Base-by-base conservation (phyloP, 1,140 invertebrate species). In the Drosophila rufa region DNA sequence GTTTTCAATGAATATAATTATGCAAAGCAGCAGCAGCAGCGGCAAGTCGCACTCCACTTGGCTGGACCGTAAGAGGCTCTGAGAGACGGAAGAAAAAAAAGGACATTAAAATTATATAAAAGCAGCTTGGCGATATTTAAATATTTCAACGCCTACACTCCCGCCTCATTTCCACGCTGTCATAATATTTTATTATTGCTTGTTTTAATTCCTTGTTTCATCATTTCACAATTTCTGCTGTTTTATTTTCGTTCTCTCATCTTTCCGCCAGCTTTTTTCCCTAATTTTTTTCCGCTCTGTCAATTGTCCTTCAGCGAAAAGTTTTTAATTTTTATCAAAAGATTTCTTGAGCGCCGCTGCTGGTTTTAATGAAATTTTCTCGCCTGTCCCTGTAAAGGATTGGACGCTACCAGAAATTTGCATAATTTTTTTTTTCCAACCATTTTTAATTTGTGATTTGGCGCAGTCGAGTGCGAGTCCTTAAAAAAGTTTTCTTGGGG, bases 1-100 rank as follows among this genome's bases (percentile, higher is more conserved):
- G 84, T 87, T 87, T 87, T 87, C 84, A 89, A 89, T 89, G 85
- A 90, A 90, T 90, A 90, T 90, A 90, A 90, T 90, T 90, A 90
- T 90, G 86, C 86, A 90, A 90, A 90, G 51, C 86, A 90, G 86
- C 79, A 90, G 86, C 79, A 30, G 27, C 27, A 55, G 51, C 42
- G 48, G 42, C 61, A 75, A 67, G 66, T 71, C 71, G 82, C 73
- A 68, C 73, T 65, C 50, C 80, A 38, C 58, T 50, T 55, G 58
- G 56, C 79, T 55, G 80, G 80, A 82, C 79, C 70, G 58, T 74
- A 50, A 64, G 69, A 82, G 80, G 66, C 76, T 64, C 75, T 62
- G 38, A 33, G 33, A 33, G 33, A 33, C 9, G 1, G 33, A 50
- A 67, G 12, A 15, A 77, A 80, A 43, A 76, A 80, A 80, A 62